phyloP scores from a whole-genome alignment of 2,797 vertebrate species.

The Chiroxiphia lanceolata region DNA sequence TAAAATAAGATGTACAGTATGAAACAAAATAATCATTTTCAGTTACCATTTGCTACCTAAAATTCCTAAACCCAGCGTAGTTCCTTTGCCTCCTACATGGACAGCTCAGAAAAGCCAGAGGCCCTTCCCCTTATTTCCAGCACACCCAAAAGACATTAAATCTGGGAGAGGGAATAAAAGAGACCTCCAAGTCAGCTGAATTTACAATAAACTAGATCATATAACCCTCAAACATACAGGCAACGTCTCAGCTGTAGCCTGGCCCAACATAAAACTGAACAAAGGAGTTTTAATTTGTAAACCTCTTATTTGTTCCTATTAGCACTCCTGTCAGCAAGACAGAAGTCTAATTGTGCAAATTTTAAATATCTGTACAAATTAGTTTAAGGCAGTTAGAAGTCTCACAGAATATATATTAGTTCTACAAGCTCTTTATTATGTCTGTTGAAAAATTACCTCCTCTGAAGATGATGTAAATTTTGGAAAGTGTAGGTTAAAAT shows the following conservation, averaged over 20 bases:
- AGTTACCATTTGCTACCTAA: background rate
- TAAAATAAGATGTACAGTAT: background rate
- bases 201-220: background rate
- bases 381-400: slow-evolving; percentile 60
- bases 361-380: slow-evolving; percentile 1
- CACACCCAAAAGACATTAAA: background rate
- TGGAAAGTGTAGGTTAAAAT: background rate
- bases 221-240: background rate
- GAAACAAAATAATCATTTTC: background rate
- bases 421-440: background rate
- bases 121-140: background rate
- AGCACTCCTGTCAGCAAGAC: background rate
- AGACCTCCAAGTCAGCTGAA: background rate
- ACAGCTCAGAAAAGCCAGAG: background rate
- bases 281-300: background rate
- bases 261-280: background rate
- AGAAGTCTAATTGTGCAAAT: slow-evolving; percentile 52
- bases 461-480: background rate
- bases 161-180: background rate
- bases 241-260: background rate
- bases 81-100: background rate
- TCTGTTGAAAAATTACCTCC: background rate
- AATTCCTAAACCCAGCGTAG: background rate
- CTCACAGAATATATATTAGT: slow-evolving; percentile 20
- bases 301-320: background rate